phyloP scores from a whole-genome alignment of 1,140 invertebrate genomes.

The Globodera ellingtonae region DNA sequence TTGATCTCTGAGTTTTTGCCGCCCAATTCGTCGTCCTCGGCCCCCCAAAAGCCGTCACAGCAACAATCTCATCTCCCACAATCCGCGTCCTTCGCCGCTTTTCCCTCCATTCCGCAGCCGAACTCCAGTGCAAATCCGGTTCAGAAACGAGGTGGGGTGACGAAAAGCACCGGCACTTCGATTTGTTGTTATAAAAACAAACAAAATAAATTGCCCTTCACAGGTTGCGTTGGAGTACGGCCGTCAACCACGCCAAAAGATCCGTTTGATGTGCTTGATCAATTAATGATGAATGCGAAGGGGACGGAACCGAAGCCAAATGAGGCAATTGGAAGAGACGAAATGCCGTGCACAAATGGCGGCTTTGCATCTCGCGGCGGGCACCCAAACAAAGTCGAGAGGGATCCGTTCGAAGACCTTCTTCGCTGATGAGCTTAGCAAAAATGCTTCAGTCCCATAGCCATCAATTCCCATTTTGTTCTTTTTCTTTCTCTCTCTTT shows the following conservation, averaged over 20 bases:
- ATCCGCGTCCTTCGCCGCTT: conserved; percentile 9
- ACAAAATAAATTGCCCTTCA: no score
- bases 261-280: conserved; percentile 12
- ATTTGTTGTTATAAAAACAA: no score
- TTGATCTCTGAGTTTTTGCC: conserved; percentile 26
- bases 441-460: background rate
- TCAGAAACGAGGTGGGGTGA: conserved; percentile 1
- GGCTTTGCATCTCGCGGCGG: no score
- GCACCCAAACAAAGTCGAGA: background rate
- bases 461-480: background rate
- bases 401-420: background rate
- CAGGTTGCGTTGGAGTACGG: background rate
- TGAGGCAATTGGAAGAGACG: no score
- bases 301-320: background rate
- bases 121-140: conserved; percentile 17
- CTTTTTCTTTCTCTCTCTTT: background rate
- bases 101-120: conserved; percentile 15
- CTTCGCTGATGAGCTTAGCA: background rate
- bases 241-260: background rate
- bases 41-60: background rate
- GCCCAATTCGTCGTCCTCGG: background rate
- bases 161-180: background rate
- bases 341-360: no score
- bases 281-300: background rate
- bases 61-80: background rate